A percentile compares a stretch with the other conserved stretches of the same genome.
Conservation (phyloP, 2,888 invertebrate genomes). For the Monoplex corrugatus region DNA sequence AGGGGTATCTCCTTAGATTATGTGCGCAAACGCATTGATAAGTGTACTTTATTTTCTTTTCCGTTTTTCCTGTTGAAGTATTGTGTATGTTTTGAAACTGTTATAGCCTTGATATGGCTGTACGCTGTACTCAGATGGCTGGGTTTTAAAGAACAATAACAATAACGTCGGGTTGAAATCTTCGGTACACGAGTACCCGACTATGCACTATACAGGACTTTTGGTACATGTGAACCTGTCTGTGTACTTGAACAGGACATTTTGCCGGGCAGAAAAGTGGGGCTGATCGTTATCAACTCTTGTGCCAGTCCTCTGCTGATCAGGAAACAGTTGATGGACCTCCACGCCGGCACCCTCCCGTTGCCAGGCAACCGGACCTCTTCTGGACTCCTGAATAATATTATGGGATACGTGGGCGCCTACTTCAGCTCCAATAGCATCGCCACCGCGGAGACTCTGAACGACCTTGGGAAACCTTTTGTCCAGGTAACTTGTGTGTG, state of each 20-base stretch:
- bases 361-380: background rate
- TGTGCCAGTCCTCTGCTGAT: conserved; percentile 14
- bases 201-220: too few species aligned
- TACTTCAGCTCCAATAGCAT: conserved; percentile 21
- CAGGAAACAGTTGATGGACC: conserved; percentile 23
- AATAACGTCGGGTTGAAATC: too few species aligned
- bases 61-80: too few species aligned
- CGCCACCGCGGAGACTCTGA: conserved; percentile 26
- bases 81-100: too few species aligned
- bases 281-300: conserved; percentile 27
- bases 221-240: background rate
- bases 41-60: too few species aligned
- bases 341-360: background rate
- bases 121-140: too few species aligned
- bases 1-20: too few species aligned
- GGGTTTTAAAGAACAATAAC: too few species aligned
- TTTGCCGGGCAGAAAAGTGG: background rate
- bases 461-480: background rate
- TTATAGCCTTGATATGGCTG: too few species aligned
- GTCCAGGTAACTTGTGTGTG: background rate
- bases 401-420: conserved; percentile 20
- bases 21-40: too few species aligned
- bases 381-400: background rate
- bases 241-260: background rate
- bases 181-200: too few species aligned